phyloP scores from a whole-genome alignment of 2,797 vertebrate species.

The Danio choprae region DNA sequence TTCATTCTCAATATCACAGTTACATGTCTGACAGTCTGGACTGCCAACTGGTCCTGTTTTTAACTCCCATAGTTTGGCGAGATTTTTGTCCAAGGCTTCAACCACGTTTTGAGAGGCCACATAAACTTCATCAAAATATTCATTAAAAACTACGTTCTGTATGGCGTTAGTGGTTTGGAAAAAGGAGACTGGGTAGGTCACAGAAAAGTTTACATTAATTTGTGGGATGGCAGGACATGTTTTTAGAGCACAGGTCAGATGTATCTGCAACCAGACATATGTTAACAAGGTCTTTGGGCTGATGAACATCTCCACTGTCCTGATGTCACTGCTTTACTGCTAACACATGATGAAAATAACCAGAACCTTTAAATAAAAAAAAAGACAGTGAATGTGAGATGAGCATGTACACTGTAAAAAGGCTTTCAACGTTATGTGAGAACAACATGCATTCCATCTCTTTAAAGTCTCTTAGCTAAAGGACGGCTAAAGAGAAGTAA shows the following conservation, averaged over 20 bases:
- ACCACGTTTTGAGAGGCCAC: slow-evolving; percentile 86
- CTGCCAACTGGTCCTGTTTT: slow-evolving; percentile 86
- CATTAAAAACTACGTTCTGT: slow-evolving; percentile 82
- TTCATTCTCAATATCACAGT: slow-evolving; percentile 69
- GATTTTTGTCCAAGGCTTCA: slow-evolving; percentile 70
- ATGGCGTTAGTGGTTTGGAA: slow-evolving; percentile 76
- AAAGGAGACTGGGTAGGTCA: slow-evolving; percentile 79
- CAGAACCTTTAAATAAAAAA: slow-evolving; percentile 44
- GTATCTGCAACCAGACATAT: slow-evolving; percentile 75
- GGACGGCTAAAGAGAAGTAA: not conserved
- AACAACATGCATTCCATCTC: not conserved
- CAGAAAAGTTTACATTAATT: slow-evolving; percentile 77
- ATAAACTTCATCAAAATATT: slow-evolving; percentile 69
- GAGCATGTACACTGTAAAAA: not conserved
- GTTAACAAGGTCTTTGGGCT: slow-evolving; percentile 70
- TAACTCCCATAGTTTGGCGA: slow-evolving; percentile 74
- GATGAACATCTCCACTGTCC: slow-evolving; percentile 76
- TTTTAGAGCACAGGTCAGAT: slow-evolving; percentile 68
- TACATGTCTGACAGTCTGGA: slow-evolving; percentile 82
- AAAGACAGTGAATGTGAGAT: not conserved
- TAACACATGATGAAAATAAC: slow-evolving; percentile 51
- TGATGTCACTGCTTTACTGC: slow-evolving; percentile 25
- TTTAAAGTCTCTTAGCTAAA: not conserved
- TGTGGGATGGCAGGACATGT: slow-evolving; percentile 73
- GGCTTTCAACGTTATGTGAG: not conserved